Conservation (phyloP, 2,113 vertebrate species). For the Ailurus styani region DNA sequence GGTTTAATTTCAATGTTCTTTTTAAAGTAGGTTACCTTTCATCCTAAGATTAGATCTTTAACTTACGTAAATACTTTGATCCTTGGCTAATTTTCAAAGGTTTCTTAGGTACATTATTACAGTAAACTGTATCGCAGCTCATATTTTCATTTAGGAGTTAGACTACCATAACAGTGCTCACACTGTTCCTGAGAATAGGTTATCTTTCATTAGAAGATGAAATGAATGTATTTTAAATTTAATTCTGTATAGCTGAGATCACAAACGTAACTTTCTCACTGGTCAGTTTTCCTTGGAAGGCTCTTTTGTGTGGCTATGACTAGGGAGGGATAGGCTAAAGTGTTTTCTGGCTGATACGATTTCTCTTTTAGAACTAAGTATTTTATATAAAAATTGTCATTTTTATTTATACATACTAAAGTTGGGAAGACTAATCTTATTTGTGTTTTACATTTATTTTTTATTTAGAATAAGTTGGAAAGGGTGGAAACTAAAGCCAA, state of each 20-base stretch:
- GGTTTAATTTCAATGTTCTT: slow-evolving; percentile 39
- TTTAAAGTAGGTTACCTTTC: slow-evolving; percentile 64
- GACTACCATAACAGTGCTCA: background rate
- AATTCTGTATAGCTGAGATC: slow-evolving; percentile 5
- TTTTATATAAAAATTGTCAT: slow-evolving; percentile 44
- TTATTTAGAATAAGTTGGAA: slow-evolving; percentile 21
- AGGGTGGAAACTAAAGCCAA: background rate
- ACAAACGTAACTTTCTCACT: background rate
- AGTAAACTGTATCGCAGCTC: background rate
- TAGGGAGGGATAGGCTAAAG: background rate
- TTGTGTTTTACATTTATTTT: slow-evolving; percentile 26
- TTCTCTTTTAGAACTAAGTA: slow-evolving; percentile 21
- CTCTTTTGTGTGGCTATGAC: slow-evolving; percentile 24
- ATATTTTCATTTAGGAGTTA: background rate
- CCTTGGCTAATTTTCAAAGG: slow-evolving; percentile 28
- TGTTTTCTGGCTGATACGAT: background rate
- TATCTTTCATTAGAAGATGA: slow-evolving; percentile 34
- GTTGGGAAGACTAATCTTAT: background rate
- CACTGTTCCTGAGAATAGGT: background rate
- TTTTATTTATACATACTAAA: slow-evolving; percentile 44
- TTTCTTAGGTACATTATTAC: background rate
- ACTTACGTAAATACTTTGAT: slow-evolving; percentile 46
- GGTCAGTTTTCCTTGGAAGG: background rate
- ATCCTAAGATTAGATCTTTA: slow-evolving; percentile 39
- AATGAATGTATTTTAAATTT: slow-evolving; percentile 47